These are phyloP conservation scores for Chroicocephalus ridibundus DNA, from an alignment of 2,113 vertebrate species.

Conservation along the genomic window DNA sequence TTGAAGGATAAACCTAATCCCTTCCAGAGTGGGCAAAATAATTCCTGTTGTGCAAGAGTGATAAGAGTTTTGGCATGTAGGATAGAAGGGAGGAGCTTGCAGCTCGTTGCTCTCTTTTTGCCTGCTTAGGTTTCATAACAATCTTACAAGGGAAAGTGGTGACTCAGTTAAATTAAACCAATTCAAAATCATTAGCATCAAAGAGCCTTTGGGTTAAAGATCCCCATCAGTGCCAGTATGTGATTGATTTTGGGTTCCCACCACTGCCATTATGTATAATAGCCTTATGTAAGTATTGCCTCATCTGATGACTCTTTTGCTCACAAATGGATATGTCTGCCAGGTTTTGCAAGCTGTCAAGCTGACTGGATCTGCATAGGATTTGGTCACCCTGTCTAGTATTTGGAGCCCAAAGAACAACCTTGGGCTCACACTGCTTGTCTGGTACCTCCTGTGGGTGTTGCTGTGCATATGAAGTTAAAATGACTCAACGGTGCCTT, in stretches of 20 bases:
- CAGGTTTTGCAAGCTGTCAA: background rate
- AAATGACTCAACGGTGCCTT: background rate
- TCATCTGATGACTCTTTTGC: background rate
- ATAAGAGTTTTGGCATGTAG: background rate
- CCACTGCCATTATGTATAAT: background rate
- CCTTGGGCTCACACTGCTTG: background rate
- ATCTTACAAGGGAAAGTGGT: background rate
- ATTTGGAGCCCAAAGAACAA: background rate
- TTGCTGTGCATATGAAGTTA: background rate
- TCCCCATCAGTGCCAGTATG: background rate
- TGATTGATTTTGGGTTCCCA: background rate
- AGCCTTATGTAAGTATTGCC: background rate
- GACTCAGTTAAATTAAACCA: background rate
- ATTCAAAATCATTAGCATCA: background rate
- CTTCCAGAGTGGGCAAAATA: background rate
- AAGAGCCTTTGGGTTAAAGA: background rate
- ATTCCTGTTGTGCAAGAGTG: conserved; percentile 25
- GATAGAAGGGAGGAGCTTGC: background rate
- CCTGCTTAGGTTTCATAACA: background rate
- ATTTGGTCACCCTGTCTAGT: background rate
- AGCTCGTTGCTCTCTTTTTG: background rate
- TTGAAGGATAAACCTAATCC: background rate
- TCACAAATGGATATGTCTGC: background rate
- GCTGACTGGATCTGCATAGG: background rate
- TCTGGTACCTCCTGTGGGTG: background rate